These are phyloP conservation scores for Tineola bisselliella DNA, from an alignment of 2,888 invertebrate species.

Conservation along the genomic window DNA sequence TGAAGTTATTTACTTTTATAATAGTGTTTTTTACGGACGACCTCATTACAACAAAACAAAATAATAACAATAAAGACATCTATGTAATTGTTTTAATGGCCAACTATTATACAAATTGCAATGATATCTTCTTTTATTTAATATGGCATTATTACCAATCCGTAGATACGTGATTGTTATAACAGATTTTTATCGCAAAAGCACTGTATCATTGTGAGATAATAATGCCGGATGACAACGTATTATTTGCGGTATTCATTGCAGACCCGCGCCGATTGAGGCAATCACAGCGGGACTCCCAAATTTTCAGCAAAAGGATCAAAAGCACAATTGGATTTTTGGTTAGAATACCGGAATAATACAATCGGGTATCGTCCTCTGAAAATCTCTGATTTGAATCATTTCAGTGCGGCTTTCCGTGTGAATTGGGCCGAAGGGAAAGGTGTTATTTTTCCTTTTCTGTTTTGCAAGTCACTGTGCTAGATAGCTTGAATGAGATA, in stretches of 20 bases:
- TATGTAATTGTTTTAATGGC: conserved; percentile 51
- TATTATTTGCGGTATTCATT: conserved; percentile 65
- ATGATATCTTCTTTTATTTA: conserved; percentile 53
- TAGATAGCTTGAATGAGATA: conserved; percentile 24
- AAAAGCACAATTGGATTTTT: conserved; percentile 63
- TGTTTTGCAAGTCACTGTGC: conserved; percentile 40
- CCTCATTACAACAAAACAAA: conserved; percentile 32
- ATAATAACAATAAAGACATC: conserved; percentile 45
- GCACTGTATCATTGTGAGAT: conserved; percentile 64
- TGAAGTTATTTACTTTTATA: conserved; percentile 41
- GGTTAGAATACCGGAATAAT: conserved; percentile 67
- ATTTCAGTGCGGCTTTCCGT: conserved; percentile 52
- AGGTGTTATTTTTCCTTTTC: conserved; percentile 39
- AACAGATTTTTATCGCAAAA: conserved; percentile 36
- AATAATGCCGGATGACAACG: conserved; percentile 66
- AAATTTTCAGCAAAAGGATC: conserved; percentile 57
- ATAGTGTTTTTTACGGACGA: conserved; percentile 31
- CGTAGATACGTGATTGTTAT: conserved; percentile 1
- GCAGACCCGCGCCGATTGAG: conserved; percentile 38
- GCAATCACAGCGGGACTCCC: conserved; percentile 61
- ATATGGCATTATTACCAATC: conserved; percentile 11
- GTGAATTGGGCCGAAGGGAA: conserved; percentile 42
- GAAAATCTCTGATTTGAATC: conserved; percentile 66
- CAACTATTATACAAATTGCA: conserved; percentile 38
- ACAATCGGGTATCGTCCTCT: conserved; percentile 60